Evolutionary conservation across 35 echinoderm and acorn worm genomes (phyloP).

Genomic region (Holothuria glaberrima): DNA sequence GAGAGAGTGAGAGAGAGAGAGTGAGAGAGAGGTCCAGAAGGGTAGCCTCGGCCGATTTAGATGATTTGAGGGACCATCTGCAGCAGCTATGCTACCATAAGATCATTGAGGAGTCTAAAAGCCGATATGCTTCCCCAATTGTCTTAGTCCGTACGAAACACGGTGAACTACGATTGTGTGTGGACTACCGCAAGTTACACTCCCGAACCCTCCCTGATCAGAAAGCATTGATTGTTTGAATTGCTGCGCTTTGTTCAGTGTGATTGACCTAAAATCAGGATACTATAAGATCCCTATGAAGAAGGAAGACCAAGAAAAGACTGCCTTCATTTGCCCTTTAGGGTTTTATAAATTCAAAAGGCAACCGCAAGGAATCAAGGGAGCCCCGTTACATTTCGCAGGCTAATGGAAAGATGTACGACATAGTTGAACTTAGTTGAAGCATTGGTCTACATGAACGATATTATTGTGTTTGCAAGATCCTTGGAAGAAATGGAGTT

Average conservation of each 20-base stretch:
- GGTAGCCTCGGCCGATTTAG: neutral
- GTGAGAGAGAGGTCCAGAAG: constrained; percentile 23
- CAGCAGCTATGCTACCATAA: constrained; percentile 33
- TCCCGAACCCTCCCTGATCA: neutral
- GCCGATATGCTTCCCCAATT: constrained; percentile 59
- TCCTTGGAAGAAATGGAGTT: constrained; percentile 68
- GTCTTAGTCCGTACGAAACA: constrained; percentile 77
- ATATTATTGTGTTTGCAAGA: constrained; percentile 62
- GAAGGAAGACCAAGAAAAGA: constrained; percentile 72
- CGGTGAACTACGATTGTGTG: constrained; percentile 53
- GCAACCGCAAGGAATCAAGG: constrained; percentile 72
- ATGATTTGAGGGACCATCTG: constrained; percentile 33
- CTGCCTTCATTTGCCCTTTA: constrained; percentile 73
- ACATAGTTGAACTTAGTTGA: constrained; percentile 59
- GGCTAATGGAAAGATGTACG: constrained; percentile 77
- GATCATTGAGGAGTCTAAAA: constrained; percentile 38
- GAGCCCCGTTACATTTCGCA: constrained; percentile 77
- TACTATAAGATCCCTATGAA: constrained; percentile 78
- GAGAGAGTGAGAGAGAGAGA: no score
- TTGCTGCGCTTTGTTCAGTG: constrained; percentile 67
- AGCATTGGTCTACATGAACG: constrained; percentile 75
- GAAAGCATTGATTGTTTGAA: constrained; percentile 66
- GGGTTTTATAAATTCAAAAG: constrained; percentile 77
- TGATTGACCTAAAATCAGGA: constrained; percentile 84
- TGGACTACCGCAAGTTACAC: constrained; percentile 21